Conservation (phyloP, 1,140 invertebrate species). For the Rhagoletis pomonella region DNA sequence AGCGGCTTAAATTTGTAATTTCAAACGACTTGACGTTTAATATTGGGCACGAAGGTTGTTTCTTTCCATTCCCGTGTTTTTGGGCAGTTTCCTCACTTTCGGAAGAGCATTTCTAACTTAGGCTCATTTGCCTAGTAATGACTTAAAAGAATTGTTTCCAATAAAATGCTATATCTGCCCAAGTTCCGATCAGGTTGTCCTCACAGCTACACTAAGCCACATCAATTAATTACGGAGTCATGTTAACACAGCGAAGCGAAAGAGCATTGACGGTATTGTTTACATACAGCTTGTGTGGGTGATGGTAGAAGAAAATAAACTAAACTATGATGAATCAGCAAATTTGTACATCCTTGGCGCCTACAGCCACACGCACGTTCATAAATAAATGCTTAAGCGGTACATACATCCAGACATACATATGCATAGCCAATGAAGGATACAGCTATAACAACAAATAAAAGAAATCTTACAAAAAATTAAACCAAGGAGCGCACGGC, state of each 20-base stretch:
- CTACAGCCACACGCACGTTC: not conserved
- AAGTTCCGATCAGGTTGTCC: not conserved
- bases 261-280: not conserved
- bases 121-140: no score
- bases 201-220: not conserved
- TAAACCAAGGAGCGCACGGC: not conserved
- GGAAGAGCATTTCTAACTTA: no score
- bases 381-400: no score
- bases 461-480: not conserved
- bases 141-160: not conserved
- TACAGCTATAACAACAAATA: slow-evolving; percentile 1
- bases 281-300: slow-evolving; percentile 24
- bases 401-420: no score
- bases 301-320: not conserved
- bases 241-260: slow-evolving; percentile 41
- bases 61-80: no score
- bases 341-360: slow-evolving; percentile 4
- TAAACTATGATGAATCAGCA: not conserved
- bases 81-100: no score
- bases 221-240: slow-evolving; percentile 36
- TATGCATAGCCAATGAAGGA: no score
- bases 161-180: not conserved
- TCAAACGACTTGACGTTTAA: no score
- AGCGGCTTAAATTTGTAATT: no score
- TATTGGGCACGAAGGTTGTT: no score